These are phyloP conservation scores for Ostrea denselamellosa DNA, from an alignment of 1,140 invertebrate genomes.

Conservation along the genomic window DNA sequence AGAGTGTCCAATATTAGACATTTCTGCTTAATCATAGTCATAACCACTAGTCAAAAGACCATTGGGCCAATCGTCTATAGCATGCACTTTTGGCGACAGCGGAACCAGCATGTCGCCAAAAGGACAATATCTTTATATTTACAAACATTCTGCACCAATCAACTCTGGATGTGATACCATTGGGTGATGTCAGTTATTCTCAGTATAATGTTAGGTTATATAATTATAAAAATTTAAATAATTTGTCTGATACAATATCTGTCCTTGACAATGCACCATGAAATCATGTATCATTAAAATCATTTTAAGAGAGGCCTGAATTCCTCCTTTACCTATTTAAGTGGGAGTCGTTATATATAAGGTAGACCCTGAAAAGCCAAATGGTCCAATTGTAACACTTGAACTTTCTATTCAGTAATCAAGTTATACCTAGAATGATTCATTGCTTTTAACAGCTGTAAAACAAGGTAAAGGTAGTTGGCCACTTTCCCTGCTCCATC, in stretches of 20 bases:
- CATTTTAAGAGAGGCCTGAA: not conserved
- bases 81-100: not conserved
- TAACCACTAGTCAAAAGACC: not conserved
- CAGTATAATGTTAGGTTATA: not conserved
- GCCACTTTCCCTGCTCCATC: not conserved
- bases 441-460: not conserved
- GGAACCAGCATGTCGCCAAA: not conserved
- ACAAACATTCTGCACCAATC: not conserved
- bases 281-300: slow-evolving; percentile 1
- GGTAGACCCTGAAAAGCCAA: not conserved
- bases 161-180: not conserved
- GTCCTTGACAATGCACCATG: slow-evolving; percentile 13
- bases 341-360: not conserved
- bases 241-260: slow-evolving; percentile 1
- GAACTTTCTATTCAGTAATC: not conserved
- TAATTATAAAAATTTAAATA: slow-evolving; percentile 27
- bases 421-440: not conserved
- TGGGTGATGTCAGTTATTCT: not conserved
- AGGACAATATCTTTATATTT: not conserved
- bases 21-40: not conserved
- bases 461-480: not conserved
- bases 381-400: not conserved
- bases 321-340: not conserved
- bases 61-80: not conserved
- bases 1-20: not conserved